Conservation (phyloP, 1,140 invertebrate genomes). For the Anastrepha obliqua region DNA sequence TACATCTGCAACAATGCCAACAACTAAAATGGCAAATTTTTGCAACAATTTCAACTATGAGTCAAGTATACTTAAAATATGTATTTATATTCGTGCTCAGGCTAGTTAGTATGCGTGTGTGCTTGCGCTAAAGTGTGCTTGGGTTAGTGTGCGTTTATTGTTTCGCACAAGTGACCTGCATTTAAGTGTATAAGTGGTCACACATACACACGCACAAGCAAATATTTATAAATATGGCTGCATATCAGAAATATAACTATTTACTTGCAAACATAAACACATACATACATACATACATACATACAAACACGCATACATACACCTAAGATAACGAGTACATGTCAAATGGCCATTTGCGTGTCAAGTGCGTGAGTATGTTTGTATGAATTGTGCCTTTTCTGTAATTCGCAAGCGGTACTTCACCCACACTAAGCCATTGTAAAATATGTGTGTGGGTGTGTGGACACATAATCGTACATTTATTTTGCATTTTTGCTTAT, state of each 20-base stretch:
- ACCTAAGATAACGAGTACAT: neutral
- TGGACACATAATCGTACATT: conserved; percentile 2
- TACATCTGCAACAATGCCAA: conserved; percentile 16
- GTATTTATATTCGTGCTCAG: neutral
- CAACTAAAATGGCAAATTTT: conserved; percentile 25
- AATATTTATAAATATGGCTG: neutral
- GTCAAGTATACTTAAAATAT: conserved; percentile 17
- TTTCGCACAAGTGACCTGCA: conserved; percentile 22
- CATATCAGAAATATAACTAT: neutral
- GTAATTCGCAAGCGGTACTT: neutral
- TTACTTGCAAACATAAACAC: neutral
- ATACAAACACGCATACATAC: neutral
- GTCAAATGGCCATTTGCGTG: neutral
- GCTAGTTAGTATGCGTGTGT: neutral
- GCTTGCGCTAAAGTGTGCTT: conserved; percentile 3
- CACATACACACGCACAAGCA: neutral
- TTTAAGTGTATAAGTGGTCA: conserved; percentile 1
- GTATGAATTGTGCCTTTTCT: neutral
- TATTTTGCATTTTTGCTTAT: conserved; percentile 28
- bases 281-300: neutral
- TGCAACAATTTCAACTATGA: conserved; percentile 41
- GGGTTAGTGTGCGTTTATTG: conserved; percentile 12
- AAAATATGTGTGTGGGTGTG: neutral
- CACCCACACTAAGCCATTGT: neutral
- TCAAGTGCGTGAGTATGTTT: neutral